A percentile compares a stretch with the other conserved stretches of the same genome.
Conservation (phyloP, 1,140 invertebrate genomes). For the Melitaea cinxia region DNA sequence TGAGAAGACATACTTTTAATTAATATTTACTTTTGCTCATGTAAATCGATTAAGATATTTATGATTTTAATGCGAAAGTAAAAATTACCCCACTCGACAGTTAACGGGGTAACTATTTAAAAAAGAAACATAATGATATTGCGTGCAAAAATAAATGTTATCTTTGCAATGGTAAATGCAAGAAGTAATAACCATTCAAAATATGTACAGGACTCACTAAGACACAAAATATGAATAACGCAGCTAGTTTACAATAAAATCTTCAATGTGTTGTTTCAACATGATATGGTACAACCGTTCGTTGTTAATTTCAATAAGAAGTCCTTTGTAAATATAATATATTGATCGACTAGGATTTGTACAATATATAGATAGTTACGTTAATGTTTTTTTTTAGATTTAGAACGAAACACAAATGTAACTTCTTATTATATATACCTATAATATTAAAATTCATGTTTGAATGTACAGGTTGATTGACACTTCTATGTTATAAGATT, state of each 20-base stretch:
- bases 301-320: slow-evolving; percentile 5
- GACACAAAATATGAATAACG: too few relatives aligned
- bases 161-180: too few relatives aligned
- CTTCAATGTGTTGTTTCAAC: background rate
- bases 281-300: slow-evolving; percentile 9
- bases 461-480: slow-evolving; percentile 28
- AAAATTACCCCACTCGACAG: too few relatives aligned
- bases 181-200: background rate
- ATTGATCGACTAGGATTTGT: slow-evolving; percentile 28
- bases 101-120: too few relatives aligned
- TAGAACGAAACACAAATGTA: slow-evolving; percentile 27
- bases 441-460: slow-evolving; percentile 12
- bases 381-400: slow-evolving; percentile 23
- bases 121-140: too few relatives aligned
- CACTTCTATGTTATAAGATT: slow-evolving; percentile 8
- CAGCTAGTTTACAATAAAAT: too few relatives aligned
- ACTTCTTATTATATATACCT: slow-evolving; percentile 19
- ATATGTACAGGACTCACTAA: background rate
- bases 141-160: too few relatives aligned
- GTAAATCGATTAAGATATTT: too few relatives aligned
- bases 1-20: background rate
- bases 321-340: slow-evolving; percentile 28
- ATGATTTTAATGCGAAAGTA: too few relatives aligned
- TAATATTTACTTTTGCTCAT: too few relatives aligned
- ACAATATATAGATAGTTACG: slow-evolving; percentile 28